phyloP scores from a whole-genome alignment of 2,797 vertebrate genomes.

The Rhadinocentrus ornatus region DNA sequence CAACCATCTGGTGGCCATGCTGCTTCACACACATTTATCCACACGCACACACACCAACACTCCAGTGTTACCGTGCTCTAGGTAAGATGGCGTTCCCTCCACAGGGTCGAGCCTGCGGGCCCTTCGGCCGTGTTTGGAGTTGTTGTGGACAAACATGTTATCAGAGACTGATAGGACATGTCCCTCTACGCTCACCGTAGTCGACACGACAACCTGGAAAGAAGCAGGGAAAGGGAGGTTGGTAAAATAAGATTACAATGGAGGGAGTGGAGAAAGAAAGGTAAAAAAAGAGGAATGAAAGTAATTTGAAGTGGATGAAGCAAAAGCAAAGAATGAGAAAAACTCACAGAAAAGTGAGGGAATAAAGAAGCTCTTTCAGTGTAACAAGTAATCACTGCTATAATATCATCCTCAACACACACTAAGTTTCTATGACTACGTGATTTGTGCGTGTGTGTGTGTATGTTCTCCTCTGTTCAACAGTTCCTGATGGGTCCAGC shows the following conservation, averaged over 20 bases:
- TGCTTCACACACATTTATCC: constrained; percentile 58
- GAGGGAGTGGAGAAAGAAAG: background rate
- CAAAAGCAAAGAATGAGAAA: background rate
- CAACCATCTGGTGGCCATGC: constrained; percentile 91
- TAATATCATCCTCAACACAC: constrained; percentile 64
- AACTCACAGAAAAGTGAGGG: constrained; percentile 23
- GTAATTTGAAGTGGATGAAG: background rate
- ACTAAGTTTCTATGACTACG: constrained; percentile 39
- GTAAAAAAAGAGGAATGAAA: background rate
- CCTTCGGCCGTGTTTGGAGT: constrained; percentile 97
- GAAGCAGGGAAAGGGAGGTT: constrained; percentile 1
- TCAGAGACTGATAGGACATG: constrained; percentile 97
- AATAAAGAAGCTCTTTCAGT: constrained; percentile 68
- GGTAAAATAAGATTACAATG: background rate
- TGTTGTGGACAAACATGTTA: constrained; percentile 99
- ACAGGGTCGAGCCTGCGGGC: constrained; percentile 96
- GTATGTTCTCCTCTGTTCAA: constrained; percentile 72
- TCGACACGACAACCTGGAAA: constrained; percentile 94
- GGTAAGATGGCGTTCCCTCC: constrained; percentile 96
- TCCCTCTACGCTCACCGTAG: constrained; percentile 97
- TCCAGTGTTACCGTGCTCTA: constrained; percentile 92
- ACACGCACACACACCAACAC: constrained; percentile 34
- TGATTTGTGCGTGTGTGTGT: constrained; percentile 33
- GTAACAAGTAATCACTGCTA: constrained; percentile 73
- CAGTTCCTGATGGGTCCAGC: constrained; percentile 79